Evolutionary conservation across 1,140 invertebrate species (phyloP).

Genomic region (Coenobita brevimanus): DNA sequence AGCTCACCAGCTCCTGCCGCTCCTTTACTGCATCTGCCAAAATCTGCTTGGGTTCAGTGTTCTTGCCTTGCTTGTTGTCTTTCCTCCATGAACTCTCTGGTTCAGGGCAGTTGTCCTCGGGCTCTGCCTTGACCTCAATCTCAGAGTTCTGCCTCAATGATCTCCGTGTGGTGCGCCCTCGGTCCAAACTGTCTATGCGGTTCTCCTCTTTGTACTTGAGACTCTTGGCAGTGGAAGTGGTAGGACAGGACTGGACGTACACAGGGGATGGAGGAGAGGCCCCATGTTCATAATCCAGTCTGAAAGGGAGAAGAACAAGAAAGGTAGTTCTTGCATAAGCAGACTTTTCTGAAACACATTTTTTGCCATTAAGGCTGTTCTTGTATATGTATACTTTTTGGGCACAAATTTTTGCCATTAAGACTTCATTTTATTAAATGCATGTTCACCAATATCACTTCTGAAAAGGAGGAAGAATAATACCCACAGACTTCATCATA

Average conservation of each 20-base stretch:
- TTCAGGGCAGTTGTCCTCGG: neutral
- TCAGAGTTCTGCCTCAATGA: neutral
- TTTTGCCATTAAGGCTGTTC: too few species aligned
- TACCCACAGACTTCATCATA: too few species aligned
- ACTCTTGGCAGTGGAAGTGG: too few species aligned
- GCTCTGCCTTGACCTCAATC: neutral
- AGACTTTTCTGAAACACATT: too few species aligned
- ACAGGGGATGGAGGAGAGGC: neutral
- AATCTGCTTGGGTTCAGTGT: neutral
- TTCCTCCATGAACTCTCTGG: neutral
- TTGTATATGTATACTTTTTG: too few species aligned
- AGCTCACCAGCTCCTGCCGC: constrained; percentile 12
- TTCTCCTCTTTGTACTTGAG: constrained; percentile 30
- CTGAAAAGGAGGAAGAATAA: too few species aligned
- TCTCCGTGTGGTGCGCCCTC: neutral
- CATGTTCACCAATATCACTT: too few species aligned
- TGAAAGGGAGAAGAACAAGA: constrained; percentile 11
- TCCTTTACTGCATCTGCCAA: constrained; percentile 1
- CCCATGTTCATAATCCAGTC: constrained; percentile 11
- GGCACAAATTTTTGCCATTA: too few species aligned
- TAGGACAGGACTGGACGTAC: neutral
- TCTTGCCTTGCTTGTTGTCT: neutral
- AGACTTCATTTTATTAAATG: too few species aligned
- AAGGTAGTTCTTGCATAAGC: too few species aligned
- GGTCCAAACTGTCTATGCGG: neutral